Evolutionary conservation across 1,140 invertebrate genomes (phyloP), one percentile per base, ranked within the genome.

Genomic region (Drosophila jambulina): DNA sequence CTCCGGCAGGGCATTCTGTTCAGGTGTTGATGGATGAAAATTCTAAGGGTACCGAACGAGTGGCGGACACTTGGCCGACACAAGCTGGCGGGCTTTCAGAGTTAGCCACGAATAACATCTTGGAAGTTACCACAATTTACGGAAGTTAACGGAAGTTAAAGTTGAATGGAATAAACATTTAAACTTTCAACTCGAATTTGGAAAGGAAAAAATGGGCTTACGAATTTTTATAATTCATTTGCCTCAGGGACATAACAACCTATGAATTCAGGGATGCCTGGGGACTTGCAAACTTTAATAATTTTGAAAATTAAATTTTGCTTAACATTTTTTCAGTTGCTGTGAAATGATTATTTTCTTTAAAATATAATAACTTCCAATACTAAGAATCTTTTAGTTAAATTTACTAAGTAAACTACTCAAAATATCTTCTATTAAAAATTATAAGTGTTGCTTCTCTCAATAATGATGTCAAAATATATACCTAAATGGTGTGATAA

Each of bases 21-120:
- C 82, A 85, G 82, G 82, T 86, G 82, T 85, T 86, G 82, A 85
- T 85, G 82, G 78, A 81, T 85, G 51, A 81, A 85, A 54, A 72
- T 57, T 63, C 45, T 48, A 61, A 68, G 60, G 38, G 48, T 51
- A 40, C 42, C 49, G n/a, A 15, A 32, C 48, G 70, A 72, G 68
- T 60, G 68, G 70, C 70, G 70, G 70, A 72, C 70, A 60, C 70
- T 72, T 72, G 65, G 69, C 45, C 48, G 19, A 45, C 23, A 43
- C 36, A 51, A 53, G 32, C 51, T 5, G 25, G 6, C 23, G 5
- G 45, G 29, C 74, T 48, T 72, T 77, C 43, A 60, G 42, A 51
- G 54, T 36, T 67, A 74, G 54, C 46, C 60, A 57, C 27, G 75
- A 36, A 43, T 59, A 59, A 57, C n/a, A 38, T 29, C 67, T 60